Conservation (phyloP, 2,888 invertebrate species). For the Macrostomum cliftonense region DNA sequence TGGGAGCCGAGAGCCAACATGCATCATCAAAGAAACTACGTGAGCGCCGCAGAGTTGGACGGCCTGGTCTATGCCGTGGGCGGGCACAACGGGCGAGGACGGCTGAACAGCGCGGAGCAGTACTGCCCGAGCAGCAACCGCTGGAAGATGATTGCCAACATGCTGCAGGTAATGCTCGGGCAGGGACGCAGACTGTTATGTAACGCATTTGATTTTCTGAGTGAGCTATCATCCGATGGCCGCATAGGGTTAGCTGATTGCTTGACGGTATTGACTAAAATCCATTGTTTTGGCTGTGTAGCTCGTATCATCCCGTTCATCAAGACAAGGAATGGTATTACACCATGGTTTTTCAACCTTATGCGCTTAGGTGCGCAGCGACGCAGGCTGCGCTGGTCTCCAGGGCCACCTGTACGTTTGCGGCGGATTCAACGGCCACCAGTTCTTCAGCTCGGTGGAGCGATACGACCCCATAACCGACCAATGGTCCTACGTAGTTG, state of each 20-base stretch:
- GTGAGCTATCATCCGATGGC: too few relatives aligned
- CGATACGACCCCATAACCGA: constrained; percentile 8
- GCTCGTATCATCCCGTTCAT: too few relatives aligned
- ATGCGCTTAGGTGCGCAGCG: constrained; percentile 7
- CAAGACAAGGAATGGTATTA: too few relatives aligned
- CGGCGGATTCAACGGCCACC: constrained; percentile 9
- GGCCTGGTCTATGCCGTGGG: constrained; percentile 35
- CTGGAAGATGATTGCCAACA: constrained; percentile 6
- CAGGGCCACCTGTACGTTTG: constrained; percentile 4
- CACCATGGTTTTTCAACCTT: not conserved
- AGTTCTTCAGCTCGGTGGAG: constrained; percentile 6
- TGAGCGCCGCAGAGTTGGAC: constrained; percentile 45
- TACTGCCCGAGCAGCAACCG: constrained; percentile 5
- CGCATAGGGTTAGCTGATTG: too few relatives aligned
- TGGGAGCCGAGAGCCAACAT: constrained; percentile 40
- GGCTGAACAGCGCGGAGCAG: constrained; percentile 6
- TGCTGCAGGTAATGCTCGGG: constrained; percentile 8
- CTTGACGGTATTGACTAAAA: too few relatives aligned
- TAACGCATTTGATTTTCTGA: not conserved
- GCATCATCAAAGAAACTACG: constrained; percentile 41
- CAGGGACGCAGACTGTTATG: not conserved
- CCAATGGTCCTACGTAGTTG: not conserved
- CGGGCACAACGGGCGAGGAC: constrained; percentile 5
- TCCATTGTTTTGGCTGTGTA: too few relatives aligned
- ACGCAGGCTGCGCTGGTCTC: constrained; percentile 3